These are phyloP conservation scores for Agrotis segetum DNA, from an alignment of 2,888 invertebrate genomes.

Conservation along the genomic window DNA sequence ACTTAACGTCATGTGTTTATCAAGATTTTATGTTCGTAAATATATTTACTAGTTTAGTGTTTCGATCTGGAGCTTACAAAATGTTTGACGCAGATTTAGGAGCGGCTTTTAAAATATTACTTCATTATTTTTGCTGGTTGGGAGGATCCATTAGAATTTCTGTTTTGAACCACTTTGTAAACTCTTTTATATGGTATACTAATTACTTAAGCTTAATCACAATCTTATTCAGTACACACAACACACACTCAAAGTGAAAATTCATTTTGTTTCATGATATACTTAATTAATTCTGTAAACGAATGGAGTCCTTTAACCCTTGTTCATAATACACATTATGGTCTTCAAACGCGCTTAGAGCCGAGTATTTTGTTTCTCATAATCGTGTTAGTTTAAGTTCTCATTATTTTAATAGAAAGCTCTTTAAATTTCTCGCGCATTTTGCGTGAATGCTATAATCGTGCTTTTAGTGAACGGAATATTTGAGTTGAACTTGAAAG, in stretches of 20 bases:
- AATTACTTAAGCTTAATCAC: not conserved
- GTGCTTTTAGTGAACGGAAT: slow-evolving; percentile 22
- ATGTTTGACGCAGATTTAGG: not conserved
- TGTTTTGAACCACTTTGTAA: not conserved
- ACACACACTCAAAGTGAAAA: slow-evolving; percentile 4
- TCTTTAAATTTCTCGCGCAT: slow-evolving; percentile 21
- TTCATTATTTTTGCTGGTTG: not conserved
- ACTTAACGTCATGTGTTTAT: slow-evolving; percentile 39
- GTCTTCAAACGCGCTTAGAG: slow-evolving; percentile 39
- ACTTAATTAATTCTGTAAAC: slow-evolving; percentile 33
- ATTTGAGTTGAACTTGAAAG: slow-evolving; percentile 31
- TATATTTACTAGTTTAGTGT: slow-evolving; percentile 19
- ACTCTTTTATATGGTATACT: not conserved
- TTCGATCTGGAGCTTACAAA: not conserved
- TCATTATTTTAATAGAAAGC: slow-evolving; percentile 49
- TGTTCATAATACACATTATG: slow-evolving; percentile 46
- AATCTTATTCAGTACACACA: slow-evolving; percentile 2
- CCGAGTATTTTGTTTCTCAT: slow-evolving; percentile 42
- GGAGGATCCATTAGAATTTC: not conserved
- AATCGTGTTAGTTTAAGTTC: slow-evolving; percentile 35
- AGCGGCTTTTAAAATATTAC: not conserved
- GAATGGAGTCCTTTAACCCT: slow-evolving; percentile 25
- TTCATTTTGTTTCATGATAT: slow-evolving; percentile 35
- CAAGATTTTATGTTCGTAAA: slow-evolving; percentile 31
- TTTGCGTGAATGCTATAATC: slow-evolving; percentile 22